Percentiles rank a stretch among this genome's conserved stretches.
Conservation (phyloP, 2,113 vertebrate species). For the Aramus guarauna region DNA sequence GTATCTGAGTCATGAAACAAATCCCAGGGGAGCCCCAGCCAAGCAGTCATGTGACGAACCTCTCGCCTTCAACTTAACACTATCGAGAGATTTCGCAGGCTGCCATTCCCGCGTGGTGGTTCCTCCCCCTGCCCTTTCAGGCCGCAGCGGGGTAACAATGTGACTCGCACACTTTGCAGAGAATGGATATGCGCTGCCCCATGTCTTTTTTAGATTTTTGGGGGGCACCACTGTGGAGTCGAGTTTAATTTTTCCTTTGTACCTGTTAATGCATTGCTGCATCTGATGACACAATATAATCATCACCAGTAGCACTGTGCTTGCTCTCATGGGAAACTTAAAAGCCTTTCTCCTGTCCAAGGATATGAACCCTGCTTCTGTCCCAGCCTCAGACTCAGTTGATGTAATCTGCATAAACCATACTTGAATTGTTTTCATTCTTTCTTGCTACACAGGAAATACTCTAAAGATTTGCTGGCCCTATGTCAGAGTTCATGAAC, state of each 20-base stretch:
- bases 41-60: fast-evolving
- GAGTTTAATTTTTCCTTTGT: not conserved
- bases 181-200: not conserved
- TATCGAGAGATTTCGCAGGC: fast-evolving
- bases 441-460: not conserved
- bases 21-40: not conserved
- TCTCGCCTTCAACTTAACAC: fast-evolving
- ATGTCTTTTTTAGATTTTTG: not conserved
- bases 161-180: not conserved
- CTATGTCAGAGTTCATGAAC: not conserved
- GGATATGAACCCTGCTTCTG: not conserved
- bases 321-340: not conserved
- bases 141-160: fast-evolving
- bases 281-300: fast-evolving
- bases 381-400: not conserved
- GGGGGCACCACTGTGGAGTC: not conserved
- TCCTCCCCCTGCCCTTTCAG: not conserved
- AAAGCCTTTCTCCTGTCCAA: not conserved
- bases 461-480: not conserved
- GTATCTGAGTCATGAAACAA: not conserved
- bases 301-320: fast-evolving
- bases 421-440: not conserved
- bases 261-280: not conserved
- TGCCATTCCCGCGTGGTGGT: fast-evolving
- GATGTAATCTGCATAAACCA: not conserved